Conservation (phyloP, 37 sponge, comb jelly and placozoan species). For the Aphrocallistes beatrix region DNA sequence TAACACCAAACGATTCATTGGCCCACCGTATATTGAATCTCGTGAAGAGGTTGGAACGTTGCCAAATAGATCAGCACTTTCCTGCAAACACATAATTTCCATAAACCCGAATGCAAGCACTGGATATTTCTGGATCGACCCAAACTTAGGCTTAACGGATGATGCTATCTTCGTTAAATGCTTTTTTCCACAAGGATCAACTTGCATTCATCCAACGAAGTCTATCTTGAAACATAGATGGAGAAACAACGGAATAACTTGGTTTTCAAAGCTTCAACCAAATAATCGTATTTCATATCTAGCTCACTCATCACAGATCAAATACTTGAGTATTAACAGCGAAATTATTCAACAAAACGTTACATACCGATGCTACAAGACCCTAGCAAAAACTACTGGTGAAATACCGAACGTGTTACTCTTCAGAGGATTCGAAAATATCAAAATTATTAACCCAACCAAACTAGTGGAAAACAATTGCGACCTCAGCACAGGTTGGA, state of each 20-base stretch:
- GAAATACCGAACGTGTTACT: not conserved
- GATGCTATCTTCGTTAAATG: not conserved
- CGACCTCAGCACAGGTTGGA: not conserved
- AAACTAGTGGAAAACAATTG: not conserved
- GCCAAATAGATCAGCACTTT: not conserved
- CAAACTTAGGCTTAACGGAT: not conserved
- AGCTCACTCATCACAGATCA: not conserved
- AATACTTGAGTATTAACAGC: not conserved
- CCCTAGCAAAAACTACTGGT: not conserved
- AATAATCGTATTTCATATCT: not conserved
- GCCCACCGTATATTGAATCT: not conserved
- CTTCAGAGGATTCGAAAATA: not conserved
- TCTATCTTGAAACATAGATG: not conserved
- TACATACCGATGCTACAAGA: constrained; percentile 12
- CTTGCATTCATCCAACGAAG: not conserved
- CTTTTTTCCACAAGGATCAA: not conserved
- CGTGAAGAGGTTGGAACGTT: not conserved
- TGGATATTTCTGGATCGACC: not conserved
- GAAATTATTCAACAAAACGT: not conserved
- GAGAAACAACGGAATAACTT: not conserved
- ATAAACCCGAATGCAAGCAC: not conserved
- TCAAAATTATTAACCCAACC: not conserved
- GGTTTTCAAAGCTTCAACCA: not conserved
- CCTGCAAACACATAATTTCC: not conserved
- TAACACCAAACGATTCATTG: not conserved